Evolutionary conservation across 2,888 invertebrate species (phyloP), one percentile per base, ranked within the genome.

Genomic region (Stramonita haemastoma): DNA sequence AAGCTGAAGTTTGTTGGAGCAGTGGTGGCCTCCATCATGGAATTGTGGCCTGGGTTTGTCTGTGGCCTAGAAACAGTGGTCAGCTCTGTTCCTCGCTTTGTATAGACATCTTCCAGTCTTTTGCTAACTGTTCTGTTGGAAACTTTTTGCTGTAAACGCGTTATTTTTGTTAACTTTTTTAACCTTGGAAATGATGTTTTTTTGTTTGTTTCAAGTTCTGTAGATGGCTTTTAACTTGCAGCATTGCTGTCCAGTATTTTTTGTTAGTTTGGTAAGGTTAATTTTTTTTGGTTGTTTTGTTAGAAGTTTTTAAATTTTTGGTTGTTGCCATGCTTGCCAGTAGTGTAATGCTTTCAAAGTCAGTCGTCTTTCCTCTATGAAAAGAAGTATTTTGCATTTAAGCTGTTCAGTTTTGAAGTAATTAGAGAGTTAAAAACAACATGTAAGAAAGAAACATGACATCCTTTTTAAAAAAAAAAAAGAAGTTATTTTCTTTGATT

Each of bases 261-360:
- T 22, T 83, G 11, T 22, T 46, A 46, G 46, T 46, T 46, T 46
- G 2, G 46, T 5, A 46, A 83, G 81, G 36, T 22, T 79, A 17
- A 34, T 79, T 73, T 8, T 73, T 11, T 77, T 57, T 57, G 57
- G 19, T 60, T 60, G 15, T 60, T 60, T 60, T 8, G 15, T 60
- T 22, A 60, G 73, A 1, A 26, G n/a, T 22, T 73, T n/a, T n/a
- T 66, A 26, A 22, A 66, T 66, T 29, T 83, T 26, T 83, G 5
- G 46, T 29, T 29, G 26, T 46, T n/a, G 81, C 81, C 81, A 29
- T 46, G n/a, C 81, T 83, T 83, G 81, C 81, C 81, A 46, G 36
- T 11, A 46, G 46, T 83, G 32, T 83, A 19, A 46, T 22, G 22
- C 36, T 46, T 83, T 26, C 46, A 46, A 46, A 46, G 46, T n/a